A percentile compares a stretch with the other conserved stretches of the same genome.
phyloP scores from a whole-genome alignment of 2,797 vertebrate genomes.

The Paguma larvata region DNA sequence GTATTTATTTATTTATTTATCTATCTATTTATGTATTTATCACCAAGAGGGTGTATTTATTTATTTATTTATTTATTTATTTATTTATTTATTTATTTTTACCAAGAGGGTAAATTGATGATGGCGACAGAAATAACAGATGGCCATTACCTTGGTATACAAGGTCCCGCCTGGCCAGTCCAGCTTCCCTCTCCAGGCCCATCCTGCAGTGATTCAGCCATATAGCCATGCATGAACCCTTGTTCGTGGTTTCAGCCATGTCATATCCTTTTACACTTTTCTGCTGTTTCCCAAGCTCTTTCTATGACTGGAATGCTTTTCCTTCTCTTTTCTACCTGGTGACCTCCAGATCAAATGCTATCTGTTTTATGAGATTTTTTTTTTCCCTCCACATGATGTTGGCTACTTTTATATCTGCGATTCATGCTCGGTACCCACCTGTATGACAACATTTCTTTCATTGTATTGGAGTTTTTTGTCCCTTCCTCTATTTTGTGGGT shows the following conservation, averaged over 20 bases:
- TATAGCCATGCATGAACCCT: too few species aligned
- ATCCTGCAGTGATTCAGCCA: not conserved
- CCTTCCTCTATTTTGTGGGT: not conserved
- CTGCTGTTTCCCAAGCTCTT: not conserved
- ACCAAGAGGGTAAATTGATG: not conserved
- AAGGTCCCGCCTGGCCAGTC: not conserved
- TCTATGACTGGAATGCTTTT: not conserved
- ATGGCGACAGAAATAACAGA: not conserved
- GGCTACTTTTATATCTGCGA: not conserved
- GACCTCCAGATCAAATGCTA: not conserved
- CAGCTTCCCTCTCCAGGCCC: not conserved
- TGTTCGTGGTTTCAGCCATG: not conserved
- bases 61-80: not conserved
- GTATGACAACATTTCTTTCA: not conserved
- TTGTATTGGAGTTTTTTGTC: not conserved
- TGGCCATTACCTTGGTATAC: not conserved
- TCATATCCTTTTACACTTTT: not conserved
- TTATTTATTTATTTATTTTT: not conserved
- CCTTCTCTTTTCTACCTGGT: not conserved
- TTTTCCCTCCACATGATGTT: not conserved
- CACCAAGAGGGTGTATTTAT: not conserved
- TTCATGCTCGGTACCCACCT: not conserved
- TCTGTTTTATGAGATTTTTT: not conserved
- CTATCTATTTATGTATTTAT: not conserved
- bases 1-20: not conserved